Evolutionary conservation across 2,113 vertebrate species (phyloP).

Genomic region (Actinemys pallida): DNA sequence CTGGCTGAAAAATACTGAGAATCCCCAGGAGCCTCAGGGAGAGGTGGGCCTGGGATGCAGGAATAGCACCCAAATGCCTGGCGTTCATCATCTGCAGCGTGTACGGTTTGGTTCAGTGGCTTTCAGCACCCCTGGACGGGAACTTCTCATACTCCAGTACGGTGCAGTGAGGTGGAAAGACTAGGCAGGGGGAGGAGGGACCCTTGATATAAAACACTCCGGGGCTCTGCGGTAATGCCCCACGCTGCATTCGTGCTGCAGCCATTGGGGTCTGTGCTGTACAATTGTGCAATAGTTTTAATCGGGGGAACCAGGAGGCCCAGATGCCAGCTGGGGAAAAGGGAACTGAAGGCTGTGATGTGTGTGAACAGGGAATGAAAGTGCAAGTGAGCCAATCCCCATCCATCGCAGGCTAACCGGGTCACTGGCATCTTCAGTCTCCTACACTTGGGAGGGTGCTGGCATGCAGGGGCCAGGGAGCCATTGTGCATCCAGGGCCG

Average conservation of each 20-base stretch:
- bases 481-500: no score
- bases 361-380: background rate
- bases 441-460: background rate
- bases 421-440: background rate
- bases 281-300: background rate
- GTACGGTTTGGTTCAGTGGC: background rate
- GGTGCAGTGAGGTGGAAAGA: background rate
- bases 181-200: background rate
- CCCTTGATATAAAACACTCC: background rate
- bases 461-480: background rate
- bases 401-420: background rate
- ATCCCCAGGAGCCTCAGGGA: background rate
- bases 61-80: background rate
- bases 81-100: background rate
- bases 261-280: background rate
- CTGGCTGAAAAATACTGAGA: background rate
- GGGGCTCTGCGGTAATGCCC: background rate
- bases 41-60: background rate
- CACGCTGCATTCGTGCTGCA: background rate
- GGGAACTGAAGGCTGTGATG: accelerated
- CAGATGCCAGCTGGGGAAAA: background rate
- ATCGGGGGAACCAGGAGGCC: background rate
- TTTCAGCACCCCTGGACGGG: background rate
- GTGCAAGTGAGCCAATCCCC: background rate
- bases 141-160: background rate